These are phyloP conservation scores for Drosophila miranda DNA, from an alignment of 1,140 invertebrate species.

Conservation along the genomic window DNA sequence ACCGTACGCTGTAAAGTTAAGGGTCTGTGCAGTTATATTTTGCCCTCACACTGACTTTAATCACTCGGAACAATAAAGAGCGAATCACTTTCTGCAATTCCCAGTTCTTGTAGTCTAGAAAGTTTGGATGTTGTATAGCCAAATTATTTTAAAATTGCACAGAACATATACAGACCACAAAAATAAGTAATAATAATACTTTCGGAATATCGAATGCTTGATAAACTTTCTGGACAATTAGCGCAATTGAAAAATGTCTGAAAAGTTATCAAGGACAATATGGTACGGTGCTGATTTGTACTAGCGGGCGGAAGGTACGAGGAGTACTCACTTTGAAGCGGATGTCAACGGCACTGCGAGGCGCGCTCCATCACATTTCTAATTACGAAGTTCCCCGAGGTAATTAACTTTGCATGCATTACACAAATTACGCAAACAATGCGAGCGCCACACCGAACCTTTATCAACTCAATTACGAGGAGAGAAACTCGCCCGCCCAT, in stretches of 20 bases:
- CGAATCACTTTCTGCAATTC: background rate
- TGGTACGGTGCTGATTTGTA: constrained; percentile 44
- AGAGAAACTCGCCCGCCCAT: constrained; percentile 11
- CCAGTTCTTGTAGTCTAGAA: constrained; percentile 46
- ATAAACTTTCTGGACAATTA: constrained; percentile 32
- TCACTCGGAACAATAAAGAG: too few species aligned
- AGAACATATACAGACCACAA: too few species aligned
- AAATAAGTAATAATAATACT: too few species aligned
- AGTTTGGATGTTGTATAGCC: constrained; percentile 34
- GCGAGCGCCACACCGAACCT: constrained; percentile 40
- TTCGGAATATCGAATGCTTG: background rate
- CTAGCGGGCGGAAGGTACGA: background rate
- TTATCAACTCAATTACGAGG: constrained; percentile 75
- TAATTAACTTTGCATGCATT: constrained; percentile 80
- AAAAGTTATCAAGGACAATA: constrained; percentile 42
- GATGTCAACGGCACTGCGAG: constrained; percentile 39
- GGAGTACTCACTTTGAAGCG: background rate
- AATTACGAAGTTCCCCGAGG: constrained; percentile 74
- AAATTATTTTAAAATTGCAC: background rate
- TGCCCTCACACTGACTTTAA: too few species aligned
- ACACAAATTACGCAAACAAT: constrained; percentile 72
- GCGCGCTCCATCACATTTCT: constrained; percentile 77
- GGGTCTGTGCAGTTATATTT: too few species aligned
- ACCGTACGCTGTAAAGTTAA: too few species aligned
- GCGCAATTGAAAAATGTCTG: constrained; percentile 68